Evolutionary conservation across 2,888 invertebrate genomes (phyloP).

Genomic region (Andrena bicolor): DNA sequence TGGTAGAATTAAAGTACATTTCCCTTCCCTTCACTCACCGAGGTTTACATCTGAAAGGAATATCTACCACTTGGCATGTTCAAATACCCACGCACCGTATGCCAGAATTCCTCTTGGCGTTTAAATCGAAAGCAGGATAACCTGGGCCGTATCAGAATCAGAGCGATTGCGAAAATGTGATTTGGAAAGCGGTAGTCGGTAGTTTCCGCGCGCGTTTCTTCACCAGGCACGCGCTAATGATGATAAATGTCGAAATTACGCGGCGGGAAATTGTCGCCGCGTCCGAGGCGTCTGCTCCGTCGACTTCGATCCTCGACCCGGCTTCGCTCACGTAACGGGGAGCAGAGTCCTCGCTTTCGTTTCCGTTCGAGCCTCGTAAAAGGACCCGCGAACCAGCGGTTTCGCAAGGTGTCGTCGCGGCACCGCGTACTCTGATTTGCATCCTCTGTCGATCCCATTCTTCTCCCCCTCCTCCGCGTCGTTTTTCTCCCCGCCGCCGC

Average conservation of each 20-base stretch:
- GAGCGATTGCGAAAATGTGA: conserved; percentile 16
- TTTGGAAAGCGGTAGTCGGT: conserved; percentile 33
- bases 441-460: conserved; percentile 11
- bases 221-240: conserved; percentile 42
- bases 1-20: too few relatives aligned
- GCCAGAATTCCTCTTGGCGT: too few relatives aligned
- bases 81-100: too few relatives aligned
- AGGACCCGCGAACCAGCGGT: background rate
- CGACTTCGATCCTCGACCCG: conserved; percentile 25
- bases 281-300: background rate
- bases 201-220: conserved; percentile 22
- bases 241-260: conserved; percentile 48
- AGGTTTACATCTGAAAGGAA: too few relatives aligned
- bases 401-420: conserved; percentile 12
- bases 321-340: conserved; percentile 22
- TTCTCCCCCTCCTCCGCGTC: background rate
- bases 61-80: too few relatives aligned
- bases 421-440: conserved; percentile 11
- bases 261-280: conserved; percentile 18
- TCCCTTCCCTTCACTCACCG: too few relatives aligned
- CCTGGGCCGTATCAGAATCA: background rate
- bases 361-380: conserved; percentile 24
- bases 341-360: conserved; percentile 39
- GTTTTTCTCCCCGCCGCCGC: background rate
- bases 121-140: background rate